Evolutionary conservation across 2,888 invertebrate species (phyloP), one percentile per base, ranked within the genome.

Genomic region (Uropetala carovei): DNA sequence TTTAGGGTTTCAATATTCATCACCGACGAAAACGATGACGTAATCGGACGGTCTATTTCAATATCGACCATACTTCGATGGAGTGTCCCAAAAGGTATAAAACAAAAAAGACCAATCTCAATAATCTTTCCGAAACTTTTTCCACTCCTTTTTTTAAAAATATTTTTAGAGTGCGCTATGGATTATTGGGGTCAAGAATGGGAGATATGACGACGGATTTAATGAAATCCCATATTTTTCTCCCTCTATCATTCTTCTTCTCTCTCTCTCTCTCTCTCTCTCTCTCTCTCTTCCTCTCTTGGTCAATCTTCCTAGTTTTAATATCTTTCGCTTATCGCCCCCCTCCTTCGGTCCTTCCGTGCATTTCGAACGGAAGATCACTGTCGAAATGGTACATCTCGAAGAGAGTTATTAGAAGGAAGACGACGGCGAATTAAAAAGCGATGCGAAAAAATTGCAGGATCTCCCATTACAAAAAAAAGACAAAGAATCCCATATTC

Each of bases 131-230:
- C 60, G 11, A 30, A 60, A 11, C 22, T 75, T 75, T 27, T 27
- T 27, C 27, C 75, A 13, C 22, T 22, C 13, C 22, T 75, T 75
- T 75, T 27, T 59, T 59, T 82, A 18, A n/a, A n/a, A n/a, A n/a
- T n/a, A n/a, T n/a, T 57, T n/a, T 83, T 56, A 18, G 64, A 68
- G 89, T 43, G 43, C 89, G 22, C 89, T 68, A n/a, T 16, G 60
- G 64, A 43, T 89, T 89, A 64, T 89, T 64, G 89, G 18, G 89
- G 89, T 56, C 89, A 64, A 64, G 83, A 22, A 64, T n/a, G 86
- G 86, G 86, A 86, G 60, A 60, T n/a, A n/a, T 86, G 60, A 83
- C 83, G 83, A 82, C 64, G 22, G 58, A 30, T 43, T 43, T 68
- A 89, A 89, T 89, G 64, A 89, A 89, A 89, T 59, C 18, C 11